Evolutionary conservation across 1,140 invertebrate genomes (phyloP), one percentile per base, ranked within the genome.

Genomic region (Oryctes rhinoceros): DNA sequence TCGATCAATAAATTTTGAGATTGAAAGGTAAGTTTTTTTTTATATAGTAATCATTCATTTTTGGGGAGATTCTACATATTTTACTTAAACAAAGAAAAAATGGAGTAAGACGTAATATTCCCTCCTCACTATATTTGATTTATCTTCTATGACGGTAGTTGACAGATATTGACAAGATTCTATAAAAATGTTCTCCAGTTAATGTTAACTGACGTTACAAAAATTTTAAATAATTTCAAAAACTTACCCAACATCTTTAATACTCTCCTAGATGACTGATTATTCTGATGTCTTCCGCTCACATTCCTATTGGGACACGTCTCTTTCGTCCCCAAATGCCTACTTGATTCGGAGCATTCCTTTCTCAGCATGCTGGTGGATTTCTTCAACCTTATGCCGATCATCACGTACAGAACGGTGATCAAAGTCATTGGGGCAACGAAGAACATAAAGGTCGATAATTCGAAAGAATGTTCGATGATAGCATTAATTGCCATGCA

Each of bases 391-490:
- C 93, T 92, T 15, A 95, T 85, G 7, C 94, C 96, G 84, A 97
- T 97, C 78, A 96, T 88, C n/a, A 94, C 90, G 86, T 98, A 97
- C 2, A 97, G 89, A 3, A 94, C 93, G 5, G 93, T 94, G 83
- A 97, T 97, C 47, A 97, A 88, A 15, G 93, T 92, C 95, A 97
- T 96, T 0, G 96, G 96, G 3, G 92, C 89, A 6, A 96, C 91
- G 86, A 97, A 97, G 87, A 97, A 96, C 24, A 97, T 85, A 81
- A 96, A 91, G 0, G 95, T 95, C 0, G 95, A 96, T 79, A 96
- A 90, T 84, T 95, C 94, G 84, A 97, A 97, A 0, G 94, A 92
- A 86, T 95, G 93, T 24, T 91, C 88, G 15, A 94, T 87, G 15
- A 94, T 90, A 1, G 91, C 89, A 89, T 0, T 84, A 93, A 1